These are phyloP conservation scores for Phataginus tetradactyla DNA, from an alignment of 2,797 vertebrate species.

Conservation along the genomic window DNA sequence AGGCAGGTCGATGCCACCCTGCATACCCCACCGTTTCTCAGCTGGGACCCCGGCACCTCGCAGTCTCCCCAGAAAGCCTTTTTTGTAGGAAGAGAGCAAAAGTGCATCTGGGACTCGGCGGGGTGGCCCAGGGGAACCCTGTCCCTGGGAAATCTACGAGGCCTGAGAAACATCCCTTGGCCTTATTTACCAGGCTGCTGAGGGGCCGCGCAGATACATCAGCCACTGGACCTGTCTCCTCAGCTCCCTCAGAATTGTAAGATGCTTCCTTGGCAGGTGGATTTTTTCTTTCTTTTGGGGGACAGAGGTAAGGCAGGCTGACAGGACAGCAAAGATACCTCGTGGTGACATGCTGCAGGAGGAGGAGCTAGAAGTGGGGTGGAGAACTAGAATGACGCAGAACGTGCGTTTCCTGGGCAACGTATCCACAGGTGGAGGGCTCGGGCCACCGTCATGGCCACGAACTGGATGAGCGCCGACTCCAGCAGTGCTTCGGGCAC, in stretches of 20 bases:
- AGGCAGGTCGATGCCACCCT: not conserved
- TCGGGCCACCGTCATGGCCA: slow-evolving; percentile 89
- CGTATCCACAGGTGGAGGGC: slow-evolving; percentile 91
- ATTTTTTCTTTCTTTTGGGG: no score
- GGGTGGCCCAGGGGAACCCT: not conserved
- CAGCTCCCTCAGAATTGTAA: not conserved
- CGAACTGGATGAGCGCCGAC: slow-evolving; percentile 90
- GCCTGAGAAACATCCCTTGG: not conserved
- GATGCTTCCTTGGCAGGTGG: not conserved
- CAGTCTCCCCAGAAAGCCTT: not conserved
- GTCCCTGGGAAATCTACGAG: no score
- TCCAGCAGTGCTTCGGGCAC: slow-evolving; percentile 90
- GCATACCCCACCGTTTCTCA: not conserved
- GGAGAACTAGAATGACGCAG: slow-evolving; percentile 90
- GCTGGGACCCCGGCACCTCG: not conserved
- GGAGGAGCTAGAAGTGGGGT: slow-evolving; percentile 92
- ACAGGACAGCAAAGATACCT: slow-evolving; percentile 78
- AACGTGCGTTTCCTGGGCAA: slow-evolving; percentile 89
- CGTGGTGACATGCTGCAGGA: slow-evolving; percentile 89
- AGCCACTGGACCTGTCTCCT: not conserved
- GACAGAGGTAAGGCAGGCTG: not conserved
- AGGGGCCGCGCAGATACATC: not conserved
- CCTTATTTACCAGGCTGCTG: not conserved
- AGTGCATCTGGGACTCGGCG: no score
- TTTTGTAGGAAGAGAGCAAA: not conserved